Evolutionary conservation across 2,113 vertebrate genomes (phyloP).

Genomic region (Naja naja): DNA sequence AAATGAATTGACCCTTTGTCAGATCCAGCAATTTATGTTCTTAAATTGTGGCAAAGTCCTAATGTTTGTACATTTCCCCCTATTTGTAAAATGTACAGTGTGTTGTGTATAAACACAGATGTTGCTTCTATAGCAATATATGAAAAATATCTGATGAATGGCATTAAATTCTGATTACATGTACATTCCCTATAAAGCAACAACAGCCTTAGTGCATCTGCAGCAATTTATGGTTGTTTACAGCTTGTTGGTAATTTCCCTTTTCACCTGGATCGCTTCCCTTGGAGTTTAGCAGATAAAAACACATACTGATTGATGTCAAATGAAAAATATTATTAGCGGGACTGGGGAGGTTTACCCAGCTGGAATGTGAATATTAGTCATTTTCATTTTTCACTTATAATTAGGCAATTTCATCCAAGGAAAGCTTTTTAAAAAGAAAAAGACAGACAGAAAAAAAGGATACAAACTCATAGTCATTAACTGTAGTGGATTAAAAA

Average conservation of each 20-base stretch:
- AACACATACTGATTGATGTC: constrained; percentile 21
- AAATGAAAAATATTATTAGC: constrained; percentile 22
- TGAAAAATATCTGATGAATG: constrained; percentile 32
- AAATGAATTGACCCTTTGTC: neutral
- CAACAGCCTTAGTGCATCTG: constrained; percentile 14
- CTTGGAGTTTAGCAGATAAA: constrained; percentile 3
- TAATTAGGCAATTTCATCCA: constrained; percentile 33
- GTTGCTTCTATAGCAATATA: constrained; percentile 31
- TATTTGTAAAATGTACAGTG: constrained; percentile 8
- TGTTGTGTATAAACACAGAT: constrained; percentile 35
- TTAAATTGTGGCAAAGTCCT: constrained; percentile 3
- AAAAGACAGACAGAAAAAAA: neutral
- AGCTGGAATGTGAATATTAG: constrained; percentile 25
- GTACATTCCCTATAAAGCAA: constrained; percentile 21
- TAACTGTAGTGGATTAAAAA: neutral
- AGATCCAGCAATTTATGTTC: neutral
- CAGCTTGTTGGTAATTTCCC: constrained; percentile 13
- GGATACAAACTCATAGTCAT: neutral
- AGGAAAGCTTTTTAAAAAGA: neutral
- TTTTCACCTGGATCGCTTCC: constrained; percentile 18
- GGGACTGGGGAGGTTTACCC: neutral
- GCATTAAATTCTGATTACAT: constrained; percentile 21
- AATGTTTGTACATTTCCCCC: neutral
- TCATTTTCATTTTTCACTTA: constrained; percentile 28
- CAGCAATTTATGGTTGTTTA: constrained; percentile 32